Evolutionary conservation across 2,113 vertebrate genomes (phyloP), one percentile per base, ranked within the genome.

Genomic region (Sprattus sprattus): DNA sequence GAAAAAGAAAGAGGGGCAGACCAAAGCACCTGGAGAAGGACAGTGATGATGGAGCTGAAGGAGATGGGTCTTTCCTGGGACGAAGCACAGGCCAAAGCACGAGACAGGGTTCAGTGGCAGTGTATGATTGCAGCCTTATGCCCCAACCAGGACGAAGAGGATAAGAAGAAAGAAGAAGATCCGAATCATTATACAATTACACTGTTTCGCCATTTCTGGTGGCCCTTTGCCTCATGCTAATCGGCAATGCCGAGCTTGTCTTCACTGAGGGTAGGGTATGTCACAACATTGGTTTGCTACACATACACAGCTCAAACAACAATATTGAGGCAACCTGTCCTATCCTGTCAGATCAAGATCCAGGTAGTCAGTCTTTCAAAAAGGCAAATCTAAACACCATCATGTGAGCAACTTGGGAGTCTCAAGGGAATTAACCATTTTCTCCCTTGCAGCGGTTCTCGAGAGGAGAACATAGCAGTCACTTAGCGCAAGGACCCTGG

Each of bases 381-480:
- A 11, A 39, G 71, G 71, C 71, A 32, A 78, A 78, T 39, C 28
- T 44, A 78, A 78, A 78, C 71, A 78, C 13, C 11, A 13, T 28
- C 71, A 78, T 78, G 71, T 32, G 71, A 32, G 71, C 28, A 32
- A 75, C 71, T 78, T 39, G 71, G 20, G 54, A 22, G 18, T 60
- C 20, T 60, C 3, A 60, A 60, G 20, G 54, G 54, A 20, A 2
- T 11, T 52, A 15, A 6, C 18, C 18, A 22, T 20, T 60, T 60
- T 22, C 5, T 60, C 54, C 54, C 54, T 20, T 20, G 54, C 54
- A 22, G 52, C 52, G 16, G 50, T 54, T 54, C 50, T 54, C 82
- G 90, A 93, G 93, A 92, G 91, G 15, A 45, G 47, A 71, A 28
- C 45, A 60, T 11, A 49, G 80, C 39, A 49, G 25, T 82, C 32